These are phyloP conservation scores for Xanthia togata DNA, from an alignment of 2,888 invertebrate species.

Conservation along the genomic window DNA sequence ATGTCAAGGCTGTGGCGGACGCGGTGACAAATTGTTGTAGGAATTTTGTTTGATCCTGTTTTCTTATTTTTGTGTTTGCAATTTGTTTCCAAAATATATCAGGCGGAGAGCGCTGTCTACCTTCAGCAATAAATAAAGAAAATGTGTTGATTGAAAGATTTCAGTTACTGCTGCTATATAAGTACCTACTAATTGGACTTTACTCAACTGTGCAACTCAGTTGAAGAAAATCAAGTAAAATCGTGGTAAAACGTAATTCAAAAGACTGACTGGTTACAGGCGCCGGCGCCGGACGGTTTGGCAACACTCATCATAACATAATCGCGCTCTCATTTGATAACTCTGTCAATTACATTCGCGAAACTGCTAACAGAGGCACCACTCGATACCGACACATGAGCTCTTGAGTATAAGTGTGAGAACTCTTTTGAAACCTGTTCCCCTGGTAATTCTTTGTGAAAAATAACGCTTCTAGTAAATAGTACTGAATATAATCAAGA, in stretches of 20 bases:
- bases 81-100: not conserved
- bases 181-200: not conserved
- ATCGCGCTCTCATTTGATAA: slow-evolving; percentile 57
- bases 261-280: not conserved
- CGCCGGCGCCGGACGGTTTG: slow-evolving; percentile 20
- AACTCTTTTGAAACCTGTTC: slow-evolving; percentile 43
- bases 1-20: not conserved
- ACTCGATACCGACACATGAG: slow-evolving; percentile 58
- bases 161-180: not conserved
- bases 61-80: not conserved
- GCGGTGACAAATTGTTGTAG: not conserved
- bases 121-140: not conserved
- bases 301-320: slow-evolving; percentile 37
- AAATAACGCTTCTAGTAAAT: not conserved
- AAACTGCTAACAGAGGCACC: slow-evolving; percentile 52
- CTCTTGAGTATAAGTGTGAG: slow-evolving; percentile 62
- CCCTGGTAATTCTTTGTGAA: slow-evolving; percentile 8
- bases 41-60: slow-evolving; percentile 1
- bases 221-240: not conserved
- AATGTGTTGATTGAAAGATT: not conserved
- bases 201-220: too few relatives aligned
- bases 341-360: slow-evolving; percentile 48
- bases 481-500: too few relatives aligned
- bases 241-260: not conserved
- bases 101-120: not conserved